These are phyloP conservation scores for Clarias platycephalus DNA, from an alignment of 2,797 vertebrate genomes.

Conservation along the genomic window DNA sequence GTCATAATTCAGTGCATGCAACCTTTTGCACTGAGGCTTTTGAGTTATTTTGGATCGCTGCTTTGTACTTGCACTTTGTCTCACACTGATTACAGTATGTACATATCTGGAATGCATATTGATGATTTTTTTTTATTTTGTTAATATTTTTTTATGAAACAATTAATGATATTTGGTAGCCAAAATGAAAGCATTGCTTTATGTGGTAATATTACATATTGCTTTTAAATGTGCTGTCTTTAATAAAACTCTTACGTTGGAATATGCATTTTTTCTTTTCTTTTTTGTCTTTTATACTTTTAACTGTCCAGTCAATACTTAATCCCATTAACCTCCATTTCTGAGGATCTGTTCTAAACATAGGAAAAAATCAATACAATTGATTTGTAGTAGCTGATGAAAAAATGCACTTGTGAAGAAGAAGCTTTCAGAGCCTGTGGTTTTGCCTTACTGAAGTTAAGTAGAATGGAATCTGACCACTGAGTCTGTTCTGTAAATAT, in stretches of 20 bases:
- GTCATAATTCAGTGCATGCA: not conserved
- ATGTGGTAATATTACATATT: conserved; percentile 45
- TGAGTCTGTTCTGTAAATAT: conserved; percentile 40
- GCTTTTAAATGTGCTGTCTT: conserved; percentile 46
- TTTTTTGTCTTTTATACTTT: conserved; percentile 20
- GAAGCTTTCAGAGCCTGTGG: conserved; percentile 1
- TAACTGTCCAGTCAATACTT: conserved; percentile 26
- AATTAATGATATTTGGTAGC: not conserved
- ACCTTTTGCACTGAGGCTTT: not conserved
- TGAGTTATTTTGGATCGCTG: not conserved
- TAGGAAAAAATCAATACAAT: conserved; percentile 37
- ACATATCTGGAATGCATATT: not conserved
- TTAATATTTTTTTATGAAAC: not conserved
- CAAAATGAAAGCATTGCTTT: conserved; percentile 57
- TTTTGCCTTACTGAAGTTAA: conserved; percentile 25
- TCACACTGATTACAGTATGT: not conserved
- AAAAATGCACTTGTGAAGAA: not conserved
- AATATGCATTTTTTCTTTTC: conserved; percentile 14
- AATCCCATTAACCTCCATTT: conserved; percentile 15
- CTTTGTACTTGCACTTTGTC: conserved; percentile 8
- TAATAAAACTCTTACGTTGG: conserved; percentile 50
- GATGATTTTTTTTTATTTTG: not conserved
- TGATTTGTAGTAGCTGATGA: not conserved
- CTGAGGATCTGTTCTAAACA: conserved; percentile 19
- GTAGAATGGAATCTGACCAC: conserved; percentile 10